These are phyloP conservation scores for Apteryx owenii DNA, from an alignment of 2,113 vertebrate genomes.

Conservation along the genomic window DNA sequence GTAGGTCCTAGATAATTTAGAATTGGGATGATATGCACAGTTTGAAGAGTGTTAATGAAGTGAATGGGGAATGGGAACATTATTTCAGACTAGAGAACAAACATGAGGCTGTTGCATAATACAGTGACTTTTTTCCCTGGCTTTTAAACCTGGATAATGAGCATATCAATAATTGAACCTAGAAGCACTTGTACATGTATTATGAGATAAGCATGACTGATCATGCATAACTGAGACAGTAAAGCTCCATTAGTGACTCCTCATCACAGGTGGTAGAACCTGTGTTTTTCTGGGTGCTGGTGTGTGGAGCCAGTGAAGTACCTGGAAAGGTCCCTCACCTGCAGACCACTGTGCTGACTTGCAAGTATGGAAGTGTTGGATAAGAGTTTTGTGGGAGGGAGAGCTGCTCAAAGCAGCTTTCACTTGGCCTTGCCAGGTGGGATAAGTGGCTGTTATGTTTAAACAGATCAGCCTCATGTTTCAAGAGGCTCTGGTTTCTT, in stretches of 20 bases:
- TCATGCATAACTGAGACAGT: rapidly evolving
- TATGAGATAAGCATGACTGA: background rate
- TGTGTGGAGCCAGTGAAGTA: background rate
- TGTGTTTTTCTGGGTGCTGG: background rate
- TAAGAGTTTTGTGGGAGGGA: background rate
- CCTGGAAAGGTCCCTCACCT: background rate
- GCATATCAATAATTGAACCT: background rate
- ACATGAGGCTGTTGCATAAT: background rate
- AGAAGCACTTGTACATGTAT: background rate
- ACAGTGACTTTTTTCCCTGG: background rate
- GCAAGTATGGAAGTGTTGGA: background rate
- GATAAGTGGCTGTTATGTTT: background rate
- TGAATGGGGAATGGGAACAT: background rate
- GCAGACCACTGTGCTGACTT: background rate
- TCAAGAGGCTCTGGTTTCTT: background rate
- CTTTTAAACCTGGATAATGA: background rate
- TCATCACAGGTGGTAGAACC: background rate
- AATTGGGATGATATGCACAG: background rate
- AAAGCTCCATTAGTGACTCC: background rate
- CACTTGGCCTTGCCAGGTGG: background rate
- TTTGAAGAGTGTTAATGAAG: background rate
- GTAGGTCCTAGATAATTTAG: background rate
- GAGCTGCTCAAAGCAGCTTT: background rate
- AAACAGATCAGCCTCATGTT: background rate
- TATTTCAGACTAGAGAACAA: background rate